Conservation (phyloP, 1,140 invertebrate genomes). For the Cataglyphis hispanica region DNA sequence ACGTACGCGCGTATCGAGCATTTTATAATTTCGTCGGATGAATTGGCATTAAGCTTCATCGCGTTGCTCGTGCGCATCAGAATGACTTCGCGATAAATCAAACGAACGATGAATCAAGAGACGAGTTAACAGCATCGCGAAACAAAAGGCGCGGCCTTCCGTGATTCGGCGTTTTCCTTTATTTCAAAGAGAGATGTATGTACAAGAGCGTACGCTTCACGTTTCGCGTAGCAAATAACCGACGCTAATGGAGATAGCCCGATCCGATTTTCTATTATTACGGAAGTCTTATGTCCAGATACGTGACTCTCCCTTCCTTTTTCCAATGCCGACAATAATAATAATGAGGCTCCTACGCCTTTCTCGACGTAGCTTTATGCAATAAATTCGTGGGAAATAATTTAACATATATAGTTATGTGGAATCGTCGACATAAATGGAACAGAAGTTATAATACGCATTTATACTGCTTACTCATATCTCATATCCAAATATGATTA, state of each 20-base stretch:
- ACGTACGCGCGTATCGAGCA: constrained; percentile 38
- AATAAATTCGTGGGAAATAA: constrained; percentile 51
- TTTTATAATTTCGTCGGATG: constrained; percentile 75
- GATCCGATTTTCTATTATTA: constrained; percentile 63
- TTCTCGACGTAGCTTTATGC: constrained; percentile 30
- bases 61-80: constrained; percentile 31
- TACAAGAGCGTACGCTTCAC: neutral
- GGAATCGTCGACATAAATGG: constrained; percentile 40
- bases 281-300: constrained; percentile 51
- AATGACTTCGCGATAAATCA: constrained; percentile 65
- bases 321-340: neutral
- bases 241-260: constrained; percentile 50
- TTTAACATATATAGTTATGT: constrained; percentile 53
- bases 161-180: constrained; percentile 54
- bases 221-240: constrained; percentile 39
- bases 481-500: constrained; percentile 47
- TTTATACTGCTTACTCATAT: constrained; percentile 22
- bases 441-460: constrained; percentile 20
- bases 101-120: constrained; percentile 58
- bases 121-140: constrained; percentile 55
- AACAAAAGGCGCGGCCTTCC: constrained; percentile 60
- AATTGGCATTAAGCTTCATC: constrained; percentile 69
- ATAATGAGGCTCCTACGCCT: constrained; percentile 32
- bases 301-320: constrained; percentile 39
- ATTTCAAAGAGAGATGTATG: neutral